Conservation (phyloP, 2,113 vertebrate species). For the Syngnathus scovelli region DNA sequence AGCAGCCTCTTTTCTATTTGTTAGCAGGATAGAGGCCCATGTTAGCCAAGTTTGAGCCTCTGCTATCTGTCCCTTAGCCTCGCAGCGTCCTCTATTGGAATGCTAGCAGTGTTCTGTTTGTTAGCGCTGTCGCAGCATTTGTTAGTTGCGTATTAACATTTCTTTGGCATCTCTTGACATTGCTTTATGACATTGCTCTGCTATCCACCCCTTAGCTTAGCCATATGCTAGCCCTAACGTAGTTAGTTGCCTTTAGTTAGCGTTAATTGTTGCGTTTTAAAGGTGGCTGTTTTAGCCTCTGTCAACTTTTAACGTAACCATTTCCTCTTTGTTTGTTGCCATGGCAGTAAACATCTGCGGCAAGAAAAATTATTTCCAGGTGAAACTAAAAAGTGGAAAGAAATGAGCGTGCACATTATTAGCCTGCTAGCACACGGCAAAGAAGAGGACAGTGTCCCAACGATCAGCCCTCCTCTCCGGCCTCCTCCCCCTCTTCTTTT, state of each 20-base stretch:
- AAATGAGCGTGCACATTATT: background rate
- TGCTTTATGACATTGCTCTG: background rate
- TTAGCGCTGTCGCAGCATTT: background rate
- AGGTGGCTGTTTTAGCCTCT: too few relatives aligned
- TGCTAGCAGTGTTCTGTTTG: background rate
- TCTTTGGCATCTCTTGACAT: background rate
- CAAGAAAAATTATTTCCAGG: too few relatives aligned
- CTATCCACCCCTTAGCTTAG: background rate
- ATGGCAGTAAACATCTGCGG: too few relatives aligned
- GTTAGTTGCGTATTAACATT: background rate
- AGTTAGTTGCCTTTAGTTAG: too few relatives aligned
- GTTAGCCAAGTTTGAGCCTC: background rate
- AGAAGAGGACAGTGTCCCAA: slow-evolving; percentile 20
- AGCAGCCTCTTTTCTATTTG: background rate
- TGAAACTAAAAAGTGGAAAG: background rate
- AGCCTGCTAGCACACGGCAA: background rate
- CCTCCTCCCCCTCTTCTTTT: slow-evolving; percentile 28
- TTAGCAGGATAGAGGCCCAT: background rate
- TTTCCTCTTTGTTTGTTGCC: too few relatives aligned
- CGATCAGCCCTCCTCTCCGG: slow-evolving; percentile 20
- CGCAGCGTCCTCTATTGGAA: background rate
- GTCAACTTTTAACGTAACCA: too few relatives aligned
- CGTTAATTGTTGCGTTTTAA: too few relatives aligned
- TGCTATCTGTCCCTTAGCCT: background rate
- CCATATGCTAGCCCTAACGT: background rate